Conservation (phyloP, 2,888 invertebrate genomes). For the Carterocephalus palaemon region DNA sequence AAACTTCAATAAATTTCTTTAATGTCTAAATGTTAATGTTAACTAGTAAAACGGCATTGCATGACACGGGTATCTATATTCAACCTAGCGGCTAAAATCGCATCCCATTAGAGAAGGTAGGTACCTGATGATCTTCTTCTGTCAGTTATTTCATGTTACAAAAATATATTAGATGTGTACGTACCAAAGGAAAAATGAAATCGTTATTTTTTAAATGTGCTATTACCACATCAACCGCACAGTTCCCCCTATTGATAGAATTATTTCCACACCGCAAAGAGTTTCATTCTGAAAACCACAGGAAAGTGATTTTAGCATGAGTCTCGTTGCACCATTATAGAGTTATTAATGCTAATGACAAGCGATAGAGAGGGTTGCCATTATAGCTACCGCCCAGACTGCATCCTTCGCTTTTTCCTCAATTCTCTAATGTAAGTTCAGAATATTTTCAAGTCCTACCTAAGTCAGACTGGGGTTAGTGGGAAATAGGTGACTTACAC, state of each 20-base stretch:
- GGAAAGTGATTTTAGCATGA: conserved; percentile 50
- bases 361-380: conserved; percentile 47
- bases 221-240: conserved; percentile 66
- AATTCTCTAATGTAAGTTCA: not conserved
- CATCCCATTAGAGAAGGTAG: too few relatives aligned
- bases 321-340: conserved; percentile 49
- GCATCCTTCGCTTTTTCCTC: conserved; percentile 51
- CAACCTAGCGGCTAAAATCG: too few relatives aligned
- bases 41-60: too few relatives aligned
- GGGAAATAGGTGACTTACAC: too few relatives aligned
- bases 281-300: conserved; percentile 62
- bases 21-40: too few relatives aligned
- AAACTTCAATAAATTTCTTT: too few relatives aligned
- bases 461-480: too few relatives aligned
- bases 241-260: conserved; percentile 67
- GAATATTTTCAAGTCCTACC: too few relatives aligned
- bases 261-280: conserved; percentile 55
- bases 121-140: conserved; percentile 45
- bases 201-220: conserved; percentile 48
- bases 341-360: conserved; percentile 72
- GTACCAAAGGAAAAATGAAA: too few relatives aligned
- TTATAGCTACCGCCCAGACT: conserved; percentile 53
- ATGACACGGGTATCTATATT: too few relatives aligned
- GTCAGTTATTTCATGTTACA: conserved; percentile 44
- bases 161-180: too few relatives aligned